Evolutionary conservation across 92 coral and sea anemone species (phyloP).

Genomic region (Porites evermanni): DNA sequence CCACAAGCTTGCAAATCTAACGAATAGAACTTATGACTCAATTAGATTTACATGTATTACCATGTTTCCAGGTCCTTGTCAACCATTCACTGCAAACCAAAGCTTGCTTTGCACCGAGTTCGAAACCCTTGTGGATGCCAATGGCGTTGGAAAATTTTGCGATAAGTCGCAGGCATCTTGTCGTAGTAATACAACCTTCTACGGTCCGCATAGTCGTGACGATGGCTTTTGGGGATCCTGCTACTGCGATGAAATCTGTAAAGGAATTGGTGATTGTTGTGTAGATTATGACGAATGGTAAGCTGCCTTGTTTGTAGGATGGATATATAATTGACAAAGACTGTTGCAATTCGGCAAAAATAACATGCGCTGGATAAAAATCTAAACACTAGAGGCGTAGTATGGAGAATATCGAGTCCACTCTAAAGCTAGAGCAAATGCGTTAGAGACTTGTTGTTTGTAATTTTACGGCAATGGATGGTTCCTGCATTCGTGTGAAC

Average conservation of each 20-base stretch:
- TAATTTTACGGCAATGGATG: too few species aligned
- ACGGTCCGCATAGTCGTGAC: neutral
- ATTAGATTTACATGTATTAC: neutral
- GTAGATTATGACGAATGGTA: conserved; percentile 1
- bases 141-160: neutral
- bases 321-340: too few species aligned
- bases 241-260: conserved; percentile 1
- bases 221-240: neutral
- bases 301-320: neutral
- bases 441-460: too few species aligned
- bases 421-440: too few species aligned
- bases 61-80: conserved; percentile 24
- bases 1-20: too few species aligned
- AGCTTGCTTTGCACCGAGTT: neutral
- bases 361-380: too few species aligned
- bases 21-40: too few species aligned
- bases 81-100: neutral
- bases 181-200: neutral
- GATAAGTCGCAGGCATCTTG: neutral
- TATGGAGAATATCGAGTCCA: too few species aligned
- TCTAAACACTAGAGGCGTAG: too few species aligned
- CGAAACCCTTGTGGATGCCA: neutral
- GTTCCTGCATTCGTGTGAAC: too few species aligned
- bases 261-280: conserved; percentile 5
- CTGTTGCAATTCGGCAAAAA: too few species aligned